Conservation (phyloP, 2,113 vertebrate genomes). For the Trichechus manatus region DNA sequence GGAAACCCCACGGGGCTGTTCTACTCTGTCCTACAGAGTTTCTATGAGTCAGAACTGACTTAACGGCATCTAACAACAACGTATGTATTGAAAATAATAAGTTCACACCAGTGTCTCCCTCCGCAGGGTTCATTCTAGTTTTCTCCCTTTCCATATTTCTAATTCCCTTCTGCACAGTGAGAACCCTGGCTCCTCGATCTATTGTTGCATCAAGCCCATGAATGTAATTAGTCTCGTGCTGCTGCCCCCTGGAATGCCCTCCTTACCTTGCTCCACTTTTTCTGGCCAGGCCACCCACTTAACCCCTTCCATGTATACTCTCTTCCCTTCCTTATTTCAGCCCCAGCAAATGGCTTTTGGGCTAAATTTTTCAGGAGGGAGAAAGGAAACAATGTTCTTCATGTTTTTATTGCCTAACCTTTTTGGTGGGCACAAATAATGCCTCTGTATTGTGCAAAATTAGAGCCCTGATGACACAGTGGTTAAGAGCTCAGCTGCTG, state of each 20-base stretch:
- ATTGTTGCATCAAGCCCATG: neutral
- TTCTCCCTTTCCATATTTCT: neutral
- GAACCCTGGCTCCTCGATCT: neutral
- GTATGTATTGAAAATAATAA: neutral
- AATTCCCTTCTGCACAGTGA: neutral
- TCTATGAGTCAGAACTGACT: too few relatives aligned
- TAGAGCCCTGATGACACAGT: too few relatives aligned
- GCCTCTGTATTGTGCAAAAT: neutral
- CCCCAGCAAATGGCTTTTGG: neutral
- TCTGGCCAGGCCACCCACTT: neutral
- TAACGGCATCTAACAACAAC: too few relatives aligned
- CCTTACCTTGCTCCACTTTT: neutral
- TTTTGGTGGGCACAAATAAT: neutral
- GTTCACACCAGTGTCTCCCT: neutral
- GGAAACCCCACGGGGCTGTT: too few relatives aligned
- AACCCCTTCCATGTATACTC: too few relatives aligned
- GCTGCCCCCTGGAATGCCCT: neutral
- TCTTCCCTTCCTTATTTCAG: neutral
- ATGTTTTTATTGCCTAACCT: neutral
- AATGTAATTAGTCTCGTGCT: neutral
- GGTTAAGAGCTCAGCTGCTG: too few relatives aligned
- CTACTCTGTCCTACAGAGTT: too few relatives aligned
- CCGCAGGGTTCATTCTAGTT: neutral
- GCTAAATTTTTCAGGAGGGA: neutral
- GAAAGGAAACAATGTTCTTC: constrained; percentile 14